Base-by-base conservation (phyloP, 2,888 invertebrate genomes). In the Parnassius orleans region DNA sequence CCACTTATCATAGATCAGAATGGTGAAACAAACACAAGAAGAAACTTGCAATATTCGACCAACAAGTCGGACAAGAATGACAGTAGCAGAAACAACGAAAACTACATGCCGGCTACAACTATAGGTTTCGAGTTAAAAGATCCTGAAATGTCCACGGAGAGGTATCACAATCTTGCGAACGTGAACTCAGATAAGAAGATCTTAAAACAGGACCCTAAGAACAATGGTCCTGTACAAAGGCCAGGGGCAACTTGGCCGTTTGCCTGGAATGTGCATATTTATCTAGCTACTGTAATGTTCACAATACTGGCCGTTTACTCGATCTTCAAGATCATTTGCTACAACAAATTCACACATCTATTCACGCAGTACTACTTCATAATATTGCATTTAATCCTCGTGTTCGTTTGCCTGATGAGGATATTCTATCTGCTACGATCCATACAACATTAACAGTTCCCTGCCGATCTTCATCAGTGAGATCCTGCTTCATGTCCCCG, bases 211-310 rank as follows among this genome's bases (percentile, higher is more conserved):
- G 89, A 92, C 61, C 65, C 79, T 0, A 91, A 91, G 66, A 82
- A 75, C 43, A 82, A 72, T 57, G 86, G 83, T 1, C 83, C 87
- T 0, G 78, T 92, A 0, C 91, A 91, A 68, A 83, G 92, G 15
- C 87, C 92, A 1, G 93, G 93, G 1, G 92, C 92, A 0, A 95
- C 95, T 0, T 96, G 96, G 95, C 94, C 95, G 0, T 95, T 96
- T 69, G 97, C 97, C 1, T 98, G 98, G 98, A 96, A 97, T 75
- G 94, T 98, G 10, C 98, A 98, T 80, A 95, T 98, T 7, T 98
- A 98, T 86, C 86, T 96, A 50, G 95, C 96, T 0, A 98, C 97
- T 1, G 94, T 95, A 14, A 93, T 97, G 76, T 98, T 98, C 80
- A 95, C 96, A 0, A 90, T 97, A 11, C 87, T 98, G 72, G 96